Evolutionary conservation across 1,140 invertebrate genomes (phyloP).

Genomic region (Macrobrachium rosenbergii): DNA sequence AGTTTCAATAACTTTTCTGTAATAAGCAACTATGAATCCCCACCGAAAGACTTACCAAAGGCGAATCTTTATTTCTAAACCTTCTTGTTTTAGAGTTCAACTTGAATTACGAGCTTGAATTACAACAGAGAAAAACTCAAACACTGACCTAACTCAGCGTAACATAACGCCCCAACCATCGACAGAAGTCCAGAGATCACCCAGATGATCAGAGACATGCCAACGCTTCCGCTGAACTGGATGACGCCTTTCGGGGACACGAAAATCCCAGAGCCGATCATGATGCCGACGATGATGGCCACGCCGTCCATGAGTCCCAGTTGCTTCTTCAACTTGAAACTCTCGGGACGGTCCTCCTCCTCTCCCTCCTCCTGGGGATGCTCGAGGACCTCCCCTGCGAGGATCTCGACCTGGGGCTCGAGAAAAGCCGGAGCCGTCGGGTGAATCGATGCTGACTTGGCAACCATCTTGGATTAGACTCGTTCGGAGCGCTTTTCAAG

Average conservation of each 20-base stretch:
- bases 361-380: not conserved
- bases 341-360: not conserved
- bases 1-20: no score
- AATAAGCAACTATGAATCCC: no score
- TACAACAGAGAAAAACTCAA: no score
- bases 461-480: not conserved
- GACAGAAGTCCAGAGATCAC: slow-evolving; percentile 86
- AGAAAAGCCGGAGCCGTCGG: not conserved
- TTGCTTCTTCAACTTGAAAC: slow-evolving; percentile 80
- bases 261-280: slow-evolving; percentile 91
- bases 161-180: slow-evolving; percentile 92
- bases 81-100: no score
- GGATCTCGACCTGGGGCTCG: not conserved
- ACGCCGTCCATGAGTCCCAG: slow-evolving; percentile 90
- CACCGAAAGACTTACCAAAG: no score
- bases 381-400: not conserved
- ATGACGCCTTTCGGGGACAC: slow-evolving; percentile 96
- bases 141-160: slow-evolving; percentile 89
- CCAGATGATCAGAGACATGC: slow-evolving; percentile 86
- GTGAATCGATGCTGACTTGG: slow-evolving; percentile 1
- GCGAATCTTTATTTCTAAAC: no score
- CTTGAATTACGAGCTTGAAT: no score
- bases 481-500: not conserved
- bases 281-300: slow-evolving; percentile 92
- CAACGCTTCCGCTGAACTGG: slow-evolving; percentile 70